Base-by-base conservation (phyloP, 2,797 vertebrate genomes). In the Accipiter badius region DNA sequence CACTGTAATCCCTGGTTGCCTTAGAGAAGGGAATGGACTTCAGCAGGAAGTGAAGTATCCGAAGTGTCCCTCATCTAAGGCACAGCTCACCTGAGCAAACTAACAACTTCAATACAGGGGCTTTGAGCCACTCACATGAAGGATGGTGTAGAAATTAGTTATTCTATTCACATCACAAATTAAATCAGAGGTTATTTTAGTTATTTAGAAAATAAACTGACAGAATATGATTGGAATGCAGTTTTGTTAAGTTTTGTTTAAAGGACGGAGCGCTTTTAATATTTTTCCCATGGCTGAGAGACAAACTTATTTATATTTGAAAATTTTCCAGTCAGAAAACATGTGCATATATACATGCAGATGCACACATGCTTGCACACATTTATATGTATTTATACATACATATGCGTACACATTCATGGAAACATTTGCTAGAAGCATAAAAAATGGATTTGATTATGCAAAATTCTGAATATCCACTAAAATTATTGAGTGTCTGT, bases 281-380 rank as follows among this genome's bases (percentile, higher is more conserved):
- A 39, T 66, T 70, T 80, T 91, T 79, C 33, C 87, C 37, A 11
- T 0, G 31, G 24, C 70, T 80, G 50, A 94, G 39, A 86, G 33
- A 84, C 15, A 62, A 87, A 81, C 58, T 91, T 59, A 84, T 70
- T 95, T 94, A 57, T 42, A n/a, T n/a, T n/a, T n/a, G 80, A 82
- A 57, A 73, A 79, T 94, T 90, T 96, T 93, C 88, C 93, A 94
- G 82, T 80, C 2, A 4, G 94, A 77, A 93, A 72, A 86, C 86
- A 40, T 62, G 89, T 69, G 62, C 65, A 49, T 59, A 15, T 66
- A 3, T 20, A 79, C 80, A 82, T 58, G 76, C 33, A 89, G 72
- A 78, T 76, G 66, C 61, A 88, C 76, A 29, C 26, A 25, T 6
- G 58, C 50, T 80, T 85, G 74, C 67, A 46, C 71, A 63, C 28